Base-by-base conservation (phyloP, 2,113 vertebrate genomes). In the Anguilla rostrata region DNA sequence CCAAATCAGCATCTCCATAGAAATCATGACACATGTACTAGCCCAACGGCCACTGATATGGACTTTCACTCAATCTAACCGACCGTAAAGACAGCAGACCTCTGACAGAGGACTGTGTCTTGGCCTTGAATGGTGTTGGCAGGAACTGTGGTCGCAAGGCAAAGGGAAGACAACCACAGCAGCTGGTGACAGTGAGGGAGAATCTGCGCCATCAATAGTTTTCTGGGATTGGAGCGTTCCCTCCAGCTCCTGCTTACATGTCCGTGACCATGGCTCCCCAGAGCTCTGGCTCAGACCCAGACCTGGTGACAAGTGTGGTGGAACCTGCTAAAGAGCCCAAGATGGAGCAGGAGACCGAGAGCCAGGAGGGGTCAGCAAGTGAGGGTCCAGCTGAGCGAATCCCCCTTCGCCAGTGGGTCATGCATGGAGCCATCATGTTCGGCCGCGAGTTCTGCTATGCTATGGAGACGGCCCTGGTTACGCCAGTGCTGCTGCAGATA, bases 401-500 rank as follows among this genome's bases (percentile, higher is more conserved):
- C 90, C 95, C 98, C 0, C 29, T 97, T 82, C 97, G 97, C 87
- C 96, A 96, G 85, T 99, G 98, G 98, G 94, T 99, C 90, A 99
- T 99, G 98, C 97, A 99, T 0, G 98, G 98, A 0, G 98, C 98
- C 0, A 96, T 99, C 78, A 99, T 99, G 98, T 99, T 99, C n/a
- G 98, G 98, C 88, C 94, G 98, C 81, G 98, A 99, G 89, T 99
- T 99, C 93, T 99, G 98, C 93, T 99, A 99, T 4, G 98, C 98
- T 91, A 98, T 99, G 98, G 98, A 99, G 93, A 99, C 98, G 0
- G 98, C 98, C 75, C 90, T 99, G 95, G 98, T 99, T 91, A 99
- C 98, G 0, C 98, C 98, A 0, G 95, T 99, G 0, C 95, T 99
- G 94, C 94, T 99, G 90, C 98, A 99, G 91, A 99, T 99, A 39